phyloP scores from a whole-genome alignment of 2,888 invertebrate genomes.

The Coremacera marginata region DNA sequence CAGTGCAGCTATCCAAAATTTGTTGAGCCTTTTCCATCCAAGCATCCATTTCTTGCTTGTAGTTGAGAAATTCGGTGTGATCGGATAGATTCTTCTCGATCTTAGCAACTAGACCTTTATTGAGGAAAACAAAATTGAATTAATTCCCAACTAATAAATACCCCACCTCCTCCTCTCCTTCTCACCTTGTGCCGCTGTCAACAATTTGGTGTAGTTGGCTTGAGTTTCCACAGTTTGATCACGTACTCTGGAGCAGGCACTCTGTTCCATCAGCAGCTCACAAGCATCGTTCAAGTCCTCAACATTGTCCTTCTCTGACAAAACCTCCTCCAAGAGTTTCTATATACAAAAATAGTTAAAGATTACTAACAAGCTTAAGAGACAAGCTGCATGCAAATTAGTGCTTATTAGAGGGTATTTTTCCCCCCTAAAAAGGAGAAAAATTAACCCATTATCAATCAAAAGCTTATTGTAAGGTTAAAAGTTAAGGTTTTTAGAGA shows the following conservation, averaged over 20 bases:
- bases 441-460: too few relatives aligned
- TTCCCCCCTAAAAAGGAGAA: not conserved
- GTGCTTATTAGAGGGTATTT: not conserved
- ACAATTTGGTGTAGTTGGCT: constrained; percentile 82
- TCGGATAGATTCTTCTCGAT: constrained; percentile 92
- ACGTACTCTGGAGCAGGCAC: constrained; percentile 86
- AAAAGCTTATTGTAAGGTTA: not conserved
- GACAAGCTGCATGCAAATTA: not conserved
- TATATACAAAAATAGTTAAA: constrained; percentile 37
- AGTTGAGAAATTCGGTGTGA: constrained; percentile 90
- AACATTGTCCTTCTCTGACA: constrained; percentile 80
- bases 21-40: constrained; percentile 88
- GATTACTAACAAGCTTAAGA: not conserved
- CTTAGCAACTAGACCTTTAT: constrained; percentile 77
- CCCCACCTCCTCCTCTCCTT: not conserved
- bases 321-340: constrained; percentile 81
- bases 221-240: constrained; percentile 89
- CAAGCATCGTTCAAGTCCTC: constrained; percentile 90
- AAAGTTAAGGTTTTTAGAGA: not conserved
- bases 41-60: constrained; percentile 83
- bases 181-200: constrained; percentile 81
- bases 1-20: constrained; percentile 84
- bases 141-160: not conserved
- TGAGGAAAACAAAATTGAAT: not conserved
- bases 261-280: constrained; percentile 87